phyloP scores from a whole-genome alignment of 2,113 vertebrate genomes.

The Bombycilla garrulus region DNA sequence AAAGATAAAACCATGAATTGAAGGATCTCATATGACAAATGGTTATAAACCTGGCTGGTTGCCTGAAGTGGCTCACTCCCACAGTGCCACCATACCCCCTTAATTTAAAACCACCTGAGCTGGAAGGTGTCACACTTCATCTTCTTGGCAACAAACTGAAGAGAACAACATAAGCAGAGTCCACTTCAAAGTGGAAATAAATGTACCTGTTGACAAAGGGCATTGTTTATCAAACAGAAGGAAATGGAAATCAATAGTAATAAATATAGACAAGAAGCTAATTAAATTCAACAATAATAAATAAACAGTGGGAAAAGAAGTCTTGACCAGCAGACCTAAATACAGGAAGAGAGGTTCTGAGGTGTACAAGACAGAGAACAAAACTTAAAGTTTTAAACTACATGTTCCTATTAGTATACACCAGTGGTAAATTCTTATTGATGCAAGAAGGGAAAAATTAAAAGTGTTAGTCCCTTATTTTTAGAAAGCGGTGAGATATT shows the following conservation, averaged over 20 bases:
- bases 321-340: background rate
- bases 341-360: background rate
- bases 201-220: background rate
- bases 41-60: background rate
- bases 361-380: background rate
- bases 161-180: background rate
- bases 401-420: background rate
- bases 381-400: background rate
- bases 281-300: background rate
- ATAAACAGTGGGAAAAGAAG: background rate
- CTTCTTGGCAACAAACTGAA: background rate
- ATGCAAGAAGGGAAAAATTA: background rate
- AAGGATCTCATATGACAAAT: background rate
- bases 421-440: background rate
- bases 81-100: rapidly evolving
- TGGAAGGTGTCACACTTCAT: background rate
- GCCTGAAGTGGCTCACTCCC: background rate
- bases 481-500: background rate
- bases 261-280: background rate
- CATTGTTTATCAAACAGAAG: background rate
- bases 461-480: background rate
- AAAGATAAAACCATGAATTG: background rate
- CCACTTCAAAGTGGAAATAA: background rate
- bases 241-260: background rate
- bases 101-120: background rate